A percentile compares a stretch with the other conserved stretches of the same genome.
Evolutionary conservation across 1,140 invertebrate genomes (phyloP).

Genomic region (Pinna nobilis): DNA sequence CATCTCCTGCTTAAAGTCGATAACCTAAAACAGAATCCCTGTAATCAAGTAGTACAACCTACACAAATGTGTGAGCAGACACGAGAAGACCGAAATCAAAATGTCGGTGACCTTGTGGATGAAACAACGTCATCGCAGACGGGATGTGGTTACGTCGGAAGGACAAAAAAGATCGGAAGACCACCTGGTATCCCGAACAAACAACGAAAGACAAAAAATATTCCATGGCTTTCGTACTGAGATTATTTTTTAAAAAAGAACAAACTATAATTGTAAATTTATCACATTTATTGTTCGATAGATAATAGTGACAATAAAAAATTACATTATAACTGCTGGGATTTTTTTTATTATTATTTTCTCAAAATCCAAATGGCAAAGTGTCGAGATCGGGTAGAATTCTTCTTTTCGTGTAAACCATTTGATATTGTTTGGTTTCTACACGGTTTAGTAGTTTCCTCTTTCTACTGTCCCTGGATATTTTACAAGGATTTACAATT

Average conservation of each 20-base stretch:
- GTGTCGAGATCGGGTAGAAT: slow-evolving; percentile 17
- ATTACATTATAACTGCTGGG: background rate
- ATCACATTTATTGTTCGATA: background rate
- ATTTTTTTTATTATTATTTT: slow-evolving; percentile 7
- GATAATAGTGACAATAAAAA: slow-evolving; percentile 22
- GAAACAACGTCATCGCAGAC: background rate
- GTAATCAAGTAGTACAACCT: background rate
- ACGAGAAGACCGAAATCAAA: background rate
- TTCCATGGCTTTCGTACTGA: slow-evolving; percentile 14
- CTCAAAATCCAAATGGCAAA: slow-evolving; percentile 34
- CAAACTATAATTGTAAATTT: background rate
- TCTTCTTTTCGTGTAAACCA: slow-evolving; percentile 34
- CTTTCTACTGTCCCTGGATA: slow-evolving; percentile 19
- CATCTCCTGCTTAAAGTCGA: background rate
- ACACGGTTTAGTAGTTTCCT: slow-evolving; percentile 16
- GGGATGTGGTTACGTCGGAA: background rate
- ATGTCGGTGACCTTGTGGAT: background rate
- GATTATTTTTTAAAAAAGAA: background rate
- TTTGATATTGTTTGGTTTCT: slow-evolving; percentile 34
- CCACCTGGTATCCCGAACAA: slow-evolving; percentile 1
- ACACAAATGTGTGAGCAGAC: background rate
- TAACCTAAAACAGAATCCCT: background rate
- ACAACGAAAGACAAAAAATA: background rate
- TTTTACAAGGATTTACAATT: slow-evolving; percentile 30
- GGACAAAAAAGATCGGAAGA: background rate